Conservation (phyloP, 2,797 vertebrate species). For the Menidia menidia region DNA sequence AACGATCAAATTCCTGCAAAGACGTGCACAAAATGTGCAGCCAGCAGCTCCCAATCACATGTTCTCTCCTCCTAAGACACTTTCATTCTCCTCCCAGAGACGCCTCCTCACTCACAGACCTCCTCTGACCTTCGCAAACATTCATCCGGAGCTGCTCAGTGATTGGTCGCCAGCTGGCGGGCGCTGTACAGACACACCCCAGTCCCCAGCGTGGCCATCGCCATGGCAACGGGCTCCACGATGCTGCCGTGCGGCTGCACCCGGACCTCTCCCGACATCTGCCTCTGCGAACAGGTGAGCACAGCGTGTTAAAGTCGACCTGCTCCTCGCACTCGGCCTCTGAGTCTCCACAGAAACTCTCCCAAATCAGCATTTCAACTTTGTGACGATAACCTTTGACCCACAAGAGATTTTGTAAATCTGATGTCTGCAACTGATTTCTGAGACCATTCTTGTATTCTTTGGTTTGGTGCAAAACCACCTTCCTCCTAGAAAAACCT, state of each 20-base stretch:
- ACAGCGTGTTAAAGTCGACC: background rate
- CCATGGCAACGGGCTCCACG: slow-evolving; percentile 83
- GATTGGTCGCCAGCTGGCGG: slow-evolving; percentile 76
- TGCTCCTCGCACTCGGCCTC: no score
- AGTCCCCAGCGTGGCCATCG: slow-evolving; percentile 85
- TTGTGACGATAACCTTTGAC: no score
- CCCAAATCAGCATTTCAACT: no score
- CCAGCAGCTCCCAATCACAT: background rate
- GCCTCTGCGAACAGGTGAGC: slow-evolving; percentile 78
- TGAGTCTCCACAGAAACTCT: no score
- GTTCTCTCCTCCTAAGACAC: slow-evolving; percentile 28
- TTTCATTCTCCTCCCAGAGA: slow-evolving; percentile 31
- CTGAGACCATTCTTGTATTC: no score
- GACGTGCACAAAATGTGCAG: background rate
- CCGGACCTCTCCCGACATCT: slow-evolving; percentile 84
- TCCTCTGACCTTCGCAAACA: slow-evolving; percentile 40
- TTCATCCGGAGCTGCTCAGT: background rate
- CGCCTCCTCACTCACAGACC: background rate
- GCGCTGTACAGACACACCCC: slow-evolving; percentile 87
- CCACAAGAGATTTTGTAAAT: no score
- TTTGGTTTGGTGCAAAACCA: no score
- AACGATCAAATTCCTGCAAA: slow-evolving; percentile 3
- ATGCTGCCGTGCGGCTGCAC: slow-evolving; percentile 81
- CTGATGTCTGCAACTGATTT: no score
- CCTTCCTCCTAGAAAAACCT: no score